Base-by-base conservation (phyloP, 2,888 invertebrate species). In the Allacma fusca region DNA sequence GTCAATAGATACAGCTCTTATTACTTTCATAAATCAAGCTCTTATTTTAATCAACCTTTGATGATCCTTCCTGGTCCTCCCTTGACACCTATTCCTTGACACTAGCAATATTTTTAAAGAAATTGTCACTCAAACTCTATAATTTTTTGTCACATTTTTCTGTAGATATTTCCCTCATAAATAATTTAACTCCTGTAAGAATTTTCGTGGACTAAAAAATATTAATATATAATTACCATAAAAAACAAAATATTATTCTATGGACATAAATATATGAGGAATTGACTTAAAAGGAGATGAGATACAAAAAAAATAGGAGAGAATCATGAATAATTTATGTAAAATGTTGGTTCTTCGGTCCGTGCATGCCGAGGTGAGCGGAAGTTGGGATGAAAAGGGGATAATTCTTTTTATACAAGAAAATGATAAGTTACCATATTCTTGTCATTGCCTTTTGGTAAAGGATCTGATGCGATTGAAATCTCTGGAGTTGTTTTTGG, bases 401-500 rank as follows among this genome's bases (percentile, higher is more conserved):
- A 29, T 16, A 9, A 29, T 67, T 19, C n/a, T 16, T 50, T 50
- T 50, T 50, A 16, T 12, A 50, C 2, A 50, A n/a, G 16, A 50
- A 50, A 13, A 16, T 50, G 28, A 23, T 16, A 50, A 70, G 7
- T 50, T 70, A 21, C 23, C 44, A 34, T 50, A 40, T 40, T n/a
- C n/a, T 28, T 68, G 68, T 68, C 68, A 21, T 34, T 34, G 68
- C 40, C 16, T 65, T 19, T 43, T 68, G 9, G 16, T 44, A 50
- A 16, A 23, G 23, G 34, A 70, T 70, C 70, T 50, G 70, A 50
- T 50, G n/a, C 26, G 50, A 70, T 70, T 70, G 50, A 70, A 34
- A 70, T 70, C 70, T 70, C 40, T 1, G 13, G 24, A 70, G 70
- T 50, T 23, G 50, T 70, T 50, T 19, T 68, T 40, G 24, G 24